Conservation (phyloP, 2,113 vertebrate species). For the Tringa solitaria region DNA sequence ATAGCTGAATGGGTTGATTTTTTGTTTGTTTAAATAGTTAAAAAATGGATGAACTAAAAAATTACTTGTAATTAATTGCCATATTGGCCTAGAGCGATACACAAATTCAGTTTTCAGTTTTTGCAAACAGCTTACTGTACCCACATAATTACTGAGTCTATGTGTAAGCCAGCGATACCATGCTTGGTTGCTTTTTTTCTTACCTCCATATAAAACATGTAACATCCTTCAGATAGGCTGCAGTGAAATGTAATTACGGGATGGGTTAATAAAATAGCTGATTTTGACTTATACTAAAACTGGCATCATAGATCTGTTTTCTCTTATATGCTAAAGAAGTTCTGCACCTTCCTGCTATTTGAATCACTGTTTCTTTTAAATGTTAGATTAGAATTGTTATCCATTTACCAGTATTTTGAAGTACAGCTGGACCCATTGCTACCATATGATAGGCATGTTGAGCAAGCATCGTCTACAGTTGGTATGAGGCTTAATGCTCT, state of each 20-base stretch:
- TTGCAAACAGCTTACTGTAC: background rate
- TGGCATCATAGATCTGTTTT: background rate
- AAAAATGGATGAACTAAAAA: slow-evolving; percentile 5
- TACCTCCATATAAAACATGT: background rate
- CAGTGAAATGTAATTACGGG: background rate
- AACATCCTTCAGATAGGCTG: background rate
- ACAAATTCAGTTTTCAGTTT: background rate
- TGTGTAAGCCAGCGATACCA: background rate
- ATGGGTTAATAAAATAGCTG: background rate
- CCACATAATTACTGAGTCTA: background rate
- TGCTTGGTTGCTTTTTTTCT: background rate
- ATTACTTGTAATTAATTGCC: background rate
- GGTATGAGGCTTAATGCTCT: slow-evolving; percentile 70
- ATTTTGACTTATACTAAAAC: background rate
- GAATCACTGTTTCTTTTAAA: slow-evolving; percentile 11
- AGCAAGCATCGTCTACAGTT: slow-evolving; percentile 57
- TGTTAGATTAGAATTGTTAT: slow-evolving; percentile 40
- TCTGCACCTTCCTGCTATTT: background rate
- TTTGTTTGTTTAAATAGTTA: background rate
- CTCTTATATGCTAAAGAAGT: background rate
- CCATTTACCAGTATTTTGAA: slow-evolving; percentile 45
- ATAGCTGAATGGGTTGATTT: background rate
- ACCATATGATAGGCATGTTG: slow-evolving; percentile 50
- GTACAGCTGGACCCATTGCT: slow-evolving; percentile 48
- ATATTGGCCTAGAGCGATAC: background rate